Base-by-base conservation (phyloP, 2,888 invertebrate species). In the Scelioninae gen. 2 region DNA sequence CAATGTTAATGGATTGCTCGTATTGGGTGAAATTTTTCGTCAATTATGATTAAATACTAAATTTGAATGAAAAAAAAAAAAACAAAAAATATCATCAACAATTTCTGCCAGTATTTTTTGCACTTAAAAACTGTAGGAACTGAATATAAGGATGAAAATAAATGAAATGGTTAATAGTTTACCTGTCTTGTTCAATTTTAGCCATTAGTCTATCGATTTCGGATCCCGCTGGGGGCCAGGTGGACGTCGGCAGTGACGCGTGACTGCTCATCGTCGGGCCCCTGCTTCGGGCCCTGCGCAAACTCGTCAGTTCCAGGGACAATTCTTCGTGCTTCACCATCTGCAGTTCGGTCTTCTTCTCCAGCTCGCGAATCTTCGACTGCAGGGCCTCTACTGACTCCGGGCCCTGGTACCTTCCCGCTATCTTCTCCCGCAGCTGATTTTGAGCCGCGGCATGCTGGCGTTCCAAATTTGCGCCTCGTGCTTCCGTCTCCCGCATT, bases 181-280 rank as follows among this genome's bases (percentile, higher is more conserved):
- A 82, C 81, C 80, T 84, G 70, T 90, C 90, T 84, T 96, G 96
- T 87, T 96, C 96, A 82, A 96, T 95, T 89, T 96, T 96, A 79
- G 96, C 96, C 94, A 96, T 96, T 86, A 96, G 95, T 83, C 95
- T 91, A 87, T 96, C 96, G 85, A 96, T 96, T 88, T 96, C 96
- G 39, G 92, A 91, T 76, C 91, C 91, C 79, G 87, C 84, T 9
- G 86, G 84, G 45, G 86, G 85, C 84, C 88, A 88, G 81, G 88
- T 88, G 71, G 83, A 81, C 73, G 82, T 89, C 83, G 85, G 84
- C 80, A 80, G 64, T 55, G 85, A 83, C 79, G 87, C 80, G 81
- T 74, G 74, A 86, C 86, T 76, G 84, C 86, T 79, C 82, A 80
- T 74, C 43, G 79, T 80, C 16, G 87, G 84, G 18, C 87, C 86